These are phyloP conservation scores for Lissocephala sabroskyi DNA, from an alignment of 2,888 invertebrate species.

Conservation along the genomic window DNA sequence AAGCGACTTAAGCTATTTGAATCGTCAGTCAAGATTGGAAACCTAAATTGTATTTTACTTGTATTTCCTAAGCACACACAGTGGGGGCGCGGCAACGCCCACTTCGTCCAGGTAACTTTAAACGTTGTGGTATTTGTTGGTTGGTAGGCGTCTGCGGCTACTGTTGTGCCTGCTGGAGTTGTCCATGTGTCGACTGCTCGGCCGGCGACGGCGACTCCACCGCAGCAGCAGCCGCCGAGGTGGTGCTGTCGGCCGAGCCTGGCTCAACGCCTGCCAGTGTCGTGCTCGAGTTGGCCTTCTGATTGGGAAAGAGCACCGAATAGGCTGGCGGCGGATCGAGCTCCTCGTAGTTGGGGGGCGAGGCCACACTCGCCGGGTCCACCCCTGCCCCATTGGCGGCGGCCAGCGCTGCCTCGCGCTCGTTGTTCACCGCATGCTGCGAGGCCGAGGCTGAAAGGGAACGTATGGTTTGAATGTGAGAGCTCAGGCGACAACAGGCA, in stretches of 20 bases:
- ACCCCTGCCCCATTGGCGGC: conserved; percentile 49
- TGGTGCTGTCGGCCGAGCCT: conserved; percentile 23
- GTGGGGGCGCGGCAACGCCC: no score
- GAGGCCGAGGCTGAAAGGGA: conserved; percentile 70
- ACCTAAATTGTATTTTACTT: conserved; percentile 38
- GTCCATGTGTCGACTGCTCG: conserved; percentile 6
- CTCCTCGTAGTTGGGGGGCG: conserved; percentile 78
- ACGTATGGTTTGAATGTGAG: conserved; percentile 68
- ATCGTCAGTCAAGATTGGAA: conserved; percentile 57
- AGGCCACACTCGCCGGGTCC: conserved; percentile 48
- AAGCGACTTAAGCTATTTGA: conserved; percentile 56
- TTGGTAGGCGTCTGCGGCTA: conserved; percentile 11
- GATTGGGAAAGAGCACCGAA: conserved; percentile 78
- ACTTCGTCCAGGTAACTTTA: not conserved
- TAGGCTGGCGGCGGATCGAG: conserved; percentile 78
- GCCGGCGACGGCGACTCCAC: conserved; percentile 21
- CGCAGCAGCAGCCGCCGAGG: conserved; percentile 21
- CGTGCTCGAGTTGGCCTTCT: conserved; percentile 65
- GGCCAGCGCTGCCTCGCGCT: conserved; percentile 67
- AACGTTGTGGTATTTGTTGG: conserved; percentile 9
- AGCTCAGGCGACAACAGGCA: conserved; percentile 65
- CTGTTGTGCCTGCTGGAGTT: conserved; percentile 8
- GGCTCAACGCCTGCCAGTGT: conserved; percentile 38
- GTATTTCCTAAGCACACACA: conserved; percentile 30
- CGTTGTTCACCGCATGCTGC: conserved; percentile 69